These are phyloP conservation scores for Pheosia gnoma DNA, from an alignment of 2,888 invertebrate species.

Conservation along the genomic window DNA sequence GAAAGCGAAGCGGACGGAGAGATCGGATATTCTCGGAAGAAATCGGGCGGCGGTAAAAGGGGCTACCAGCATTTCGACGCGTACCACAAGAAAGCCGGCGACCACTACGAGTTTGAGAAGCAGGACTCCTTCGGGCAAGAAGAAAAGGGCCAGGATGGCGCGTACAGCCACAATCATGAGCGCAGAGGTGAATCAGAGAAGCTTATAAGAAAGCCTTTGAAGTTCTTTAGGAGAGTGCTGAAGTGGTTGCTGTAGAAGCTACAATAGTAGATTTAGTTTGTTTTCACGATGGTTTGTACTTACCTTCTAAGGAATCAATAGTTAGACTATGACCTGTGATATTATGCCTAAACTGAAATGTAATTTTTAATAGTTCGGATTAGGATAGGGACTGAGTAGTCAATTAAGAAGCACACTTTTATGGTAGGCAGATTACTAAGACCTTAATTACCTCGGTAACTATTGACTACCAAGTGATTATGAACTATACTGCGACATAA, in stretches of 20 bases:
- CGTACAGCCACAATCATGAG: constrained; percentile 68
- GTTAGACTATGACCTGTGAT: no score
- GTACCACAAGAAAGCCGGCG: constrained; percentile 89
- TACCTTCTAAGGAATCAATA: no score
- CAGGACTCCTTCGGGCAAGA: constrained; percentile 86
- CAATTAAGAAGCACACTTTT: no score
- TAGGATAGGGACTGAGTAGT: no score
- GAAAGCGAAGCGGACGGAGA: constrained; percentile 86
- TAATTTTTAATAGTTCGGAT: no score
- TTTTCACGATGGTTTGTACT: neutral
- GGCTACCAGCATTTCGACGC: constrained; percentile 90
- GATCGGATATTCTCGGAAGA: constrained; percentile 86
- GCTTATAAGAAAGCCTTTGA: constrained; percentile 56
- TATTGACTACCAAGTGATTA: no score
- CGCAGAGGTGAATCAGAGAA: constrained; percentile 65
- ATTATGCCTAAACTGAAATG: no score
- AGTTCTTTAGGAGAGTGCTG: constrained; percentile 54
- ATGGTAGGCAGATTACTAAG: no score
- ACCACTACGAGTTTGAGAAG: constrained; percentile 88
- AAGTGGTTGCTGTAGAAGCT: constrained; percentile 52
- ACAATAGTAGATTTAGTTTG: constrained; percentile 6
- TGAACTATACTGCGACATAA: no score
- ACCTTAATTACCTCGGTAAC: no score
- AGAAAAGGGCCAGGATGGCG: constrained; percentile 75
- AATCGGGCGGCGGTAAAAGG: constrained; percentile 86